These are phyloP conservation scores for Coptodon bakossiorum DNA, from an alignment of 2,113 vertebrate genomes.

Conservation along the genomic window DNA sequence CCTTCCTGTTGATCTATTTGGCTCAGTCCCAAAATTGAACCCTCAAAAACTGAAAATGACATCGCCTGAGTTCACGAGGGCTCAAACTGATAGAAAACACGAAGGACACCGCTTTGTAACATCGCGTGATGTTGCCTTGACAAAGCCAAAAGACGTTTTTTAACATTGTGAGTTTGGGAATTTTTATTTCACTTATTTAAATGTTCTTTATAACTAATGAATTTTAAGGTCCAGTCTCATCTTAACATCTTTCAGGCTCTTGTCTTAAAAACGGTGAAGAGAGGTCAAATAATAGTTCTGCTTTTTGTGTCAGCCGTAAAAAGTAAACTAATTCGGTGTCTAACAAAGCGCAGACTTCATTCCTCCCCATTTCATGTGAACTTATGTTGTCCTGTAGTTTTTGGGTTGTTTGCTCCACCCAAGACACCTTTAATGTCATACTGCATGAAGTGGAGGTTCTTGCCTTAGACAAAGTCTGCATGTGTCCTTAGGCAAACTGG, in stretches of 20 bases:
- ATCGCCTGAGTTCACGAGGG: neutral
- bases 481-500: neutral
- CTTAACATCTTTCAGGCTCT: neutral
- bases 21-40: neutral
- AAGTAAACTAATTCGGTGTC: neutral
- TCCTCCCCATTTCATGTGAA: neutral
- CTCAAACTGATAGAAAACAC: neutral
- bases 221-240: neutral
- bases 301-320: neutral
- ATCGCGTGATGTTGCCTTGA: neutral
- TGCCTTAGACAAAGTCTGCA: neutral
- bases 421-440: neutral
- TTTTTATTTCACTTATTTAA: neutral
- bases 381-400: rapidly evolving
- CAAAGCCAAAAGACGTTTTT: neutral
- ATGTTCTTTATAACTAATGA: neutral
- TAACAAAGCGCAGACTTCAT: too few species aligned
- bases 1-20: neutral
- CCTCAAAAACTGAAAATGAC: neutral
- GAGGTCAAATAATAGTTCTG: neutral
- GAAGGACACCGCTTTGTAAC: rapidly evolving
- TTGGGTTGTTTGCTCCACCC: neutral
- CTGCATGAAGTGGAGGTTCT: neutral
- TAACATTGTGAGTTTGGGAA: neutral
- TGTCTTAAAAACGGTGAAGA: neutral